These are phyloP conservation scores for Etheostoma perlongum DNA, from an alignment of 2,797 vertebrate genomes.

Conservation along the genomic window DNA sequence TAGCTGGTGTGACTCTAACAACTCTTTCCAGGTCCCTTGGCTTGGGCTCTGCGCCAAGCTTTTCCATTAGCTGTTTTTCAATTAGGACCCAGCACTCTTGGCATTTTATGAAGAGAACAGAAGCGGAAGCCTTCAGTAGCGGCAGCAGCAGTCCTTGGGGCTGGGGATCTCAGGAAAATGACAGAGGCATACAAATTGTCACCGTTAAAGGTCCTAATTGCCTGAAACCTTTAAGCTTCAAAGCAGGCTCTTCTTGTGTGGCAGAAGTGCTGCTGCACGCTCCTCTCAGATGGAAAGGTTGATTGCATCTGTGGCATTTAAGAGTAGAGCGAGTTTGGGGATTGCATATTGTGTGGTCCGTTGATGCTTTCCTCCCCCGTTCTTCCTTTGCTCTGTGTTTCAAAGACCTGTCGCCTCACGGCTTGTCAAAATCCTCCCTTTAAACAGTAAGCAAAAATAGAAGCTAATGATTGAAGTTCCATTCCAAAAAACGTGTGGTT, in stretches of 20 bases:
- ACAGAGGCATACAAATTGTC: slow-evolving; percentile 77
- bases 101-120: slow-evolving; percentile 64
- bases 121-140: slow-evolving; percentile 48
- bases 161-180: slow-evolving; percentile 51
- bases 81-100: slow-evolving; percentile 59
- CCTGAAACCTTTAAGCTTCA: slow-evolving; percentile 73
- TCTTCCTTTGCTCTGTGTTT: slow-evolving; percentile 54
- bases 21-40: slow-evolving; percentile 65
- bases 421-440: slow-evolving; percentile 67
- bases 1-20: slow-evolving; percentile 70
- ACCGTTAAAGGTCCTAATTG: slow-evolving; percentile 74
- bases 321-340: slow-evolving; percentile 63
- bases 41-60: slow-evolving; percentile 51
- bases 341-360: slow-evolving; percentile 82
- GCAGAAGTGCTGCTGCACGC: slow-evolving; percentile 36
- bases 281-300: slow-evolving; percentile 68
- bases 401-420: slow-evolving; percentile 71
- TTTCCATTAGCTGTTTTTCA: slow-evolving; percentile 70
- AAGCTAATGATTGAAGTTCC: slow-evolving; percentile 74
- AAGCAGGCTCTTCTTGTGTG: slow-evolving; percentile 70
- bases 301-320: slow-evolving; percentile 78
- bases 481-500: slow-evolving; percentile 64
- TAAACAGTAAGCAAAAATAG: slow-evolving; percentile 71
- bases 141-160: slow-evolving; percentile 37
- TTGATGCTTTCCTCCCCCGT: slow-evolving; percentile 24